These are phyloP conservation scores for Drosophila nigritarsus DNA, from an alignment of 2,888 invertebrate species.

Conservation along the genomic window DNA sequence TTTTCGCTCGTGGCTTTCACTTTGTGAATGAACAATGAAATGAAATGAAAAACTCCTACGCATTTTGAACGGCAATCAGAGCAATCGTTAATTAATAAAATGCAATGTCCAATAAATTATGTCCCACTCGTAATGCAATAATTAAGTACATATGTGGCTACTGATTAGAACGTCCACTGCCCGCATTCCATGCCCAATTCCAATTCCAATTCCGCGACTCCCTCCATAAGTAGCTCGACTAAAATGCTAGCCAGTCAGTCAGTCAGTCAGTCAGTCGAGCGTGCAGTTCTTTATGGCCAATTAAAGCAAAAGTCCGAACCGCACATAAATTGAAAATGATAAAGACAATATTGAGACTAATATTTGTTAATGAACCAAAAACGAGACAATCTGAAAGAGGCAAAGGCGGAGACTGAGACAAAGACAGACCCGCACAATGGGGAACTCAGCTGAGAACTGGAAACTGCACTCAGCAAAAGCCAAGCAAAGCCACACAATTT, in stretches of 20 bases:
- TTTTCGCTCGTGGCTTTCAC: conserved; percentile 20
- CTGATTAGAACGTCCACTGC: conserved; percentile 52
- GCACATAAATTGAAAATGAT: conserved; percentile 72
- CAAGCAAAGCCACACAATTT: background rate
- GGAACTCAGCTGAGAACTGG: conserved; percentile 15
- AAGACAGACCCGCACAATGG: conserved; percentile 45
- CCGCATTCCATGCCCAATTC: conserved; percentile 59
- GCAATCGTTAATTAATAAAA: conserved; percentile 23
- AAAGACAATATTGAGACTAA: conserved; percentile 74
- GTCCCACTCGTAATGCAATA: conserved; percentile 43
- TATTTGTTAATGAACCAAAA: conserved; percentile 71
- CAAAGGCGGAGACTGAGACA: conserved; percentile 2
- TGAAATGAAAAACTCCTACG: conserved; percentile 32
- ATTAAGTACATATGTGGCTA: conserved; percentile 20
- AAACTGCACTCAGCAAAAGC: background rate
- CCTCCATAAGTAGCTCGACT: conserved; percentile 21
- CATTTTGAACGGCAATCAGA: conserved; percentile 7
- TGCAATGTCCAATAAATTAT: conserved; percentile 44
- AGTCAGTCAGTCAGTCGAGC: conserved; percentile 9
- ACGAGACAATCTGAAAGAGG: conserved; percentile 4
- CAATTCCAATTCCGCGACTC: conserved; percentile 13
- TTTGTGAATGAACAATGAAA: conserved; percentile 20
- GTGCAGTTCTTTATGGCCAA: conserved; percentile 55
- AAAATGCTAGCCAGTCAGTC: background rate
- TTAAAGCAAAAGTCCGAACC: conserved; percentile 50